Conservation (phyloP, 2,113 vertebrate species). For the Melanotaenia duboulayi region DNA sequence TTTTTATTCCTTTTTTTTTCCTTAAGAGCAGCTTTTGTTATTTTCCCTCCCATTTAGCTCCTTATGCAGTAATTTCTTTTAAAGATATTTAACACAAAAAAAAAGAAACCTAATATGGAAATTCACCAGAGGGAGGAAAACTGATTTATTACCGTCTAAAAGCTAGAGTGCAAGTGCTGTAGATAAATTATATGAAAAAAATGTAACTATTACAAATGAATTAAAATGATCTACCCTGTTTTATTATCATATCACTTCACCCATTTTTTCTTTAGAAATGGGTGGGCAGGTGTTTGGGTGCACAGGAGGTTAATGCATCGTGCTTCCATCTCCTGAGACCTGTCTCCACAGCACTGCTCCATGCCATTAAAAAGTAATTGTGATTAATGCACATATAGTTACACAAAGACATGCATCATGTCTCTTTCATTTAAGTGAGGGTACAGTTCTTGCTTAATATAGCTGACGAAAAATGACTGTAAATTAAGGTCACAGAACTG, state of each 20-base stretch:
- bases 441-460: background rate
- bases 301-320: conserved; percentile 61
- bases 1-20: background rate
- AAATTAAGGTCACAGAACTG: too few relatives aligned
- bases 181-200: conserved; percentile 3
- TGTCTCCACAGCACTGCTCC: conserved; percentile 22
- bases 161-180: background rate
- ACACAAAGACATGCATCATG: background rate
- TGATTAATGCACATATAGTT: conserved; percentile 41
- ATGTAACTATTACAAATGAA: background rate
- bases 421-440: conserved; percentile 29
- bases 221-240: conserved; percentile 7
- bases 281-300: conserved; percentile 63
- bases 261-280: conserved; percentile 18
- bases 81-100: background rate
- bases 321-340: conserved; percentile 45
- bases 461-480: background rate
- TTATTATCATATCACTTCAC: background rate
- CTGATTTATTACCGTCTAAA: background rate
- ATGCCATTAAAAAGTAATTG: conserved; percentile 65
- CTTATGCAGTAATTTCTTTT: too few relatives aligned
- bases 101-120: background rate
- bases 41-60: too few relatives aligned
- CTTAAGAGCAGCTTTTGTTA: background rate
- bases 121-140: background rate